Base-by-base conservation (phyloP, 1,140 invertebrate species). In the Ruditapes philippinarum region DNA sequence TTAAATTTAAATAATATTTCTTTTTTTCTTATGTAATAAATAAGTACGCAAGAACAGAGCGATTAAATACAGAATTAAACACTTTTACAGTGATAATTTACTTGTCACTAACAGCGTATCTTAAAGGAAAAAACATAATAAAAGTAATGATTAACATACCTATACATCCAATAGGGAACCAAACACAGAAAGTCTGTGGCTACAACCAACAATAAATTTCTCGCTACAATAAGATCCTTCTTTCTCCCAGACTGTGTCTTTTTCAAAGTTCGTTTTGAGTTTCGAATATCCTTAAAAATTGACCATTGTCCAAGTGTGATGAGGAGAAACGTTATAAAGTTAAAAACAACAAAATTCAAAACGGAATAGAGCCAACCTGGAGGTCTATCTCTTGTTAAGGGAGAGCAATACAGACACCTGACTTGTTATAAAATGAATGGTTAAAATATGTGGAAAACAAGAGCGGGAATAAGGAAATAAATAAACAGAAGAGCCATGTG, bases 391-490 rank as follows among this genome's bases (percentile, higher is more conserved):
- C 74, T 78, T 2, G 88, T 88, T 17, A 93, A 84, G 91, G 92
- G 12, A 92, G 81, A 4, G 89, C 89, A 0, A 93, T 65, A 65
- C 92, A 93, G 12, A 93, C 89, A 3, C 73, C 90, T 14, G 91
- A 89, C 33, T 86, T 86, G 17, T 88, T 91, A 78, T 92, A 93
- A 51, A 88, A 91, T 9, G 70, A 19, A 22, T 45, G 73, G 33
- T 78, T 57, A 57, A 91, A 91, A 31, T 89, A 88, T 12, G 31
- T 19, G 19, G 17, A 42, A 9, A 86, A 82, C 0, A 92, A 33
- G 36, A 92, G 51, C 0, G 94, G 94, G 9, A 93, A 36, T 0
- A 81, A 28, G 1, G 90, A 82, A 3, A 94, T 14, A 7, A 51
- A 36, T 17, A 91, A 17, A 0, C 78, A 88, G 7, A 91, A 38